A percentile compares a stretch with the other conserved stretches of the same genome.
Conservation (phyloP, 2,797 vertebrate species). For the Zalophus californianus region DNA sequence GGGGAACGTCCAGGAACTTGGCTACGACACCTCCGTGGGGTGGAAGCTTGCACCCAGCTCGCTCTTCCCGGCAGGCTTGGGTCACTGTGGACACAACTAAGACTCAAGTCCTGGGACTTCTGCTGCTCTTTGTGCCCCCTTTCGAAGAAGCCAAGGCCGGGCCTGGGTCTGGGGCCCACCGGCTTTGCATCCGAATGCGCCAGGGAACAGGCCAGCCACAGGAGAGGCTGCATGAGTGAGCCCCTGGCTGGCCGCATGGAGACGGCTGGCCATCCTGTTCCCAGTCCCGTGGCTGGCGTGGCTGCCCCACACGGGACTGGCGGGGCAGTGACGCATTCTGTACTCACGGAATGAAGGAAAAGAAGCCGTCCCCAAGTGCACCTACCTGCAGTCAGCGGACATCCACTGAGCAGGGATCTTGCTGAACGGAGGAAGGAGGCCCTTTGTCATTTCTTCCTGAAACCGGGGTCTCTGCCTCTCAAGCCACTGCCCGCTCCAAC, state of each 20-base stretch:
- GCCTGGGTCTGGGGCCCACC: accelerated
- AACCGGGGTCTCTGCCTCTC: too few relatives aligned
- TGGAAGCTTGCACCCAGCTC: background rate
- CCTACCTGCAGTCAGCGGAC: accelerated
- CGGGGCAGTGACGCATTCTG: accelerated
- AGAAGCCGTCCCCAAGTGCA: accelerated
- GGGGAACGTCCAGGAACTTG: too few relatives aligned
- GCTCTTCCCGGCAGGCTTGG: background rate
- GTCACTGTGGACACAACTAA: background rate
- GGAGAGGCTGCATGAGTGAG: accelerated
- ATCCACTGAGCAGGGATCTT: accelerated
- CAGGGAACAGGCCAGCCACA: accelerated
- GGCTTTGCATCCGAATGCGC: accelerated
- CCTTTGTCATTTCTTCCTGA: background rate
- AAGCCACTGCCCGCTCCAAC: accelerated
- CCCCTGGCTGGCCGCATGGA: accelerated
- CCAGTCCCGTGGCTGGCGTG: accelerated
- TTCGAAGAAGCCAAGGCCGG: background rate
- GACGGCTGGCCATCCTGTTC: background rate
- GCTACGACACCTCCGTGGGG: accelerated
- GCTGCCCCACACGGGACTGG: accelerated
- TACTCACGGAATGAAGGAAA: accelerated
- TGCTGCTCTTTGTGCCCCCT: background rate
- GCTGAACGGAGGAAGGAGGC: background rate
- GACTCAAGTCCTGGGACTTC: too few relatives aligned